Evolutionary conservation across 2,888 invertebrate species (phyloP).

Genomic region (Cremastinae sp.): DNA sequence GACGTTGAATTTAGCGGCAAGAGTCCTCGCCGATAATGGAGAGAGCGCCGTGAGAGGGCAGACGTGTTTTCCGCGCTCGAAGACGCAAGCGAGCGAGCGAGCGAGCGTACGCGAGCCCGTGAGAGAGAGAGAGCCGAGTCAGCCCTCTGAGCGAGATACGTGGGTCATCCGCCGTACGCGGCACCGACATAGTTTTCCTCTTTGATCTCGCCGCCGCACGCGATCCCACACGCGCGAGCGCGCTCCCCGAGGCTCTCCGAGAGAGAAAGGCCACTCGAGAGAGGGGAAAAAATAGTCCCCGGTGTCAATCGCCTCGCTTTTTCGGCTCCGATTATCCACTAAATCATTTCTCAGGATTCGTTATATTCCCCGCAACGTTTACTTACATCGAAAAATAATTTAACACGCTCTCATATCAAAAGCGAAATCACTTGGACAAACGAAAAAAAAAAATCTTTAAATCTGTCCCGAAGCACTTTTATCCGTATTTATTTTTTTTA

Average conservation of each 20-base stretch:
- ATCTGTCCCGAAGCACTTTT: too few relatives aligned
- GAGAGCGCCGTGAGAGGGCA: slow-evolving; percentile 35
- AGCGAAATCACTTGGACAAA: slow-evolving; percentile 21
- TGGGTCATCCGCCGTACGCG: neutral
- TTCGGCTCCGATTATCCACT: too few relatives aligned
- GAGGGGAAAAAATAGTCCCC: neutral
- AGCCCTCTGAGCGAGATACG: slow-evolving; percentile 28
- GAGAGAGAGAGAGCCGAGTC: too few relatives aligned
- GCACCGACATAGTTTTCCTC: slow-evolving; percentile 61
- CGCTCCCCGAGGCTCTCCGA: slow-evolving; percentile 60
- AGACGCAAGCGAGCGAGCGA: slow-evolving; percentile 33
- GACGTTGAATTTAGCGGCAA: slow-evolving; percentile 65
- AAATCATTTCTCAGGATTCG: too few relatives aligned
- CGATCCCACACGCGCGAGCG: slow-evolving; percentile 74
- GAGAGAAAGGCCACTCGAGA: slow-evolving; percentile 31
- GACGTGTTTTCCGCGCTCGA: slow-evolving; percentile 1
- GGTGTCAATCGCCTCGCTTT: too few relatives aligned
- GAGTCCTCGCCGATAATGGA: slow-evolving; percentile 35
- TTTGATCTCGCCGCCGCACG: slow-evolving; percentile 79
- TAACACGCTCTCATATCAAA: too few relatives aligned
- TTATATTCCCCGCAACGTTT: neutral
- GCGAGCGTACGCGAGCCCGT: slow-evolving; percentile 40
- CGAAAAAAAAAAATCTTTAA: slow-evolving; percentile 29
- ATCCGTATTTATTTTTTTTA: too few relatives aligned
- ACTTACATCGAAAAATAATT: too few relatives aligned